These are phyloP conservation scores for Thaumatotibia leucotreta DNA, from an alignment of 1,140 invertebrate genomes.

Conservation along the genomic window DNA sequence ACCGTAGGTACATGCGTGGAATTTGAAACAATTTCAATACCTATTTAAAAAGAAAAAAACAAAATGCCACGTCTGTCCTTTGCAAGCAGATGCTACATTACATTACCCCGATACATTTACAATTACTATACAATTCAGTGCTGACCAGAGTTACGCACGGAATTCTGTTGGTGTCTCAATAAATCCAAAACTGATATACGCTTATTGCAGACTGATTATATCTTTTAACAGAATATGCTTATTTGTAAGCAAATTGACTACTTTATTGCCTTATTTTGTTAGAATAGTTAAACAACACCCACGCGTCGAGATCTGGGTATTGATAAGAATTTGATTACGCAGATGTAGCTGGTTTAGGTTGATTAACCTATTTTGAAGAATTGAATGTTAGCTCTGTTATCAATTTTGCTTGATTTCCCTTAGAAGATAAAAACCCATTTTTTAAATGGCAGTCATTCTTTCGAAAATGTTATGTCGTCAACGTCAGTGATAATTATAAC, in stretches of 20 bases:
- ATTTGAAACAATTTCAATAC: too few species aligned
- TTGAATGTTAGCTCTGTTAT: too few species aligned
- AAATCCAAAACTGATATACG: background rate
- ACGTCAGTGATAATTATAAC: too few species aligned
- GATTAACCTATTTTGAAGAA: too few species aligned
- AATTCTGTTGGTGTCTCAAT: background rate
- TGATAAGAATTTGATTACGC: background rate
- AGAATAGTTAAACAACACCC: slow-evolving; percentile 28
- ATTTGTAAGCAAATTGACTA: slow-evolving; percentile 43
- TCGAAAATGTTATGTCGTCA: too few species aligned
- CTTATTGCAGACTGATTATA: background rate
- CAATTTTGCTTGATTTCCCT: too few species aligned
- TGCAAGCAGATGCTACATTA: background rate
- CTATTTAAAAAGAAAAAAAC: too few species aligned
- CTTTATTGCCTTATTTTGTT: slow-evolving; percentile 28
- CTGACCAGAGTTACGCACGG: background rate
- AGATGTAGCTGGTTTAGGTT: background rate
- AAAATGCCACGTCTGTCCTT: background rate
- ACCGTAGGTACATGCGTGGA: too few species aligned
- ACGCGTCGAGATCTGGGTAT: slow-evolving; percentile 14
- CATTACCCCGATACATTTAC: background rate
- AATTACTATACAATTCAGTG: background rate
- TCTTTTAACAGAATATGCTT: slow-evolving; percentile 23
- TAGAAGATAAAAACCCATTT: too few species aligned
- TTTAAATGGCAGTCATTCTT: too few species aligned